Base-by-base conservation (phyloP, 2,113 vertebrate species). In the Coracopsis vasa region DNA sequence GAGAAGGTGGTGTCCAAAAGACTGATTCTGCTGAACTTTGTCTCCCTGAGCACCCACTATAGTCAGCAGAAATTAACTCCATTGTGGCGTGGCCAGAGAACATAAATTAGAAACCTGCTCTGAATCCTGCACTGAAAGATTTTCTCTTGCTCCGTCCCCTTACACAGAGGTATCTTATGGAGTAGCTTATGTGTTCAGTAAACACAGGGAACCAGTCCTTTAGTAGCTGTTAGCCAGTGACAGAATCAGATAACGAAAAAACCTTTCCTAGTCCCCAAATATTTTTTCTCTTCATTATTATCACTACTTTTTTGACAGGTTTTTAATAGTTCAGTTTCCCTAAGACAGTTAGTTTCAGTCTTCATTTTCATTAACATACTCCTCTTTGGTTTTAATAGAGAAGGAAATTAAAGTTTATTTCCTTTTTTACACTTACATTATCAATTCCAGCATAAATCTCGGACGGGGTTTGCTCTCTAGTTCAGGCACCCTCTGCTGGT, bases 401-500 rank as follows among this genome's bases (percentile, higher is more conserved):
- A 44, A 65, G 13, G 86, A 48, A 88, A 81, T 75, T 51, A 41
- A 91, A 56, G 33, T 65, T 25, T 78, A 16, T 1, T 80, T 78
- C 1, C 7, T n/a, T 74, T 82, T 77, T 92, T 47, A 41, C 20
- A 11, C 13, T 69, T 6, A 1, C 24, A 44, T 6, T 58, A 54
- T 10, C 45, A 69, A 20, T 67, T 67, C 33, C 35, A 45, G 27
- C n/a, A 66, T 27, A 80, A 64, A 88, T 60, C 50, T 72, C 65
- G 79, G 69, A 67, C 0, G 4, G 79, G 67, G 54, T 44, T 96
- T 84, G 65, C 41, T 86, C 19, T 60, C 91, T 69, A 71, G 19
- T 6, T 92, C 93, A 91, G 70, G 91, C 95, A 78, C 96, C 97
- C 95, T 97, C 97, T 97, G 88, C 95, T 97, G 97, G 95, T 78